A percentile compares a stretch with the other conserved stretches of the same genome.
Conservation (phyloP, 2,113 vertebrate species). For the Symphodus melops region DNA sequence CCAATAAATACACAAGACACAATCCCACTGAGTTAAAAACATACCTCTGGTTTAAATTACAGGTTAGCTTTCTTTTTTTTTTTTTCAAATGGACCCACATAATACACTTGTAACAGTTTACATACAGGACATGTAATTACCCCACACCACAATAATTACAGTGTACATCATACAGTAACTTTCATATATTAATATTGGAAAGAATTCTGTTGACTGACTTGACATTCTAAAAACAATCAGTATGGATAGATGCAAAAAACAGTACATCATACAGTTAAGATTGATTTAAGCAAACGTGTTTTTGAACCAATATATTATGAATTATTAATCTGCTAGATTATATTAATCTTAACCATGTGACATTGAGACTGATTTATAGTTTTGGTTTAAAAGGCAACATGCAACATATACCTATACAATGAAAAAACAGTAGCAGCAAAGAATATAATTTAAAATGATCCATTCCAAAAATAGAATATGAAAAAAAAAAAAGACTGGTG, state of each 20-base stretch:
- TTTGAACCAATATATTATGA: neutral
- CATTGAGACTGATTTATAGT: slow-evolving; percentile 15
- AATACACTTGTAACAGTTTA: slow-evolving; percentile 58
- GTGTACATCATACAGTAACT: slow-evolving; percentile 16
- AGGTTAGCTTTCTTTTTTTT: slow-evolving; percentile 23
- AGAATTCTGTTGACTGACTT: neutral
- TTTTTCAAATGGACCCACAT: slow-evolving; percentile 7
- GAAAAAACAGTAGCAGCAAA: slow-evolving; percentile 37
- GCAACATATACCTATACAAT: slow-evolving; percentile 22
- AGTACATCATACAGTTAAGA: neutral
- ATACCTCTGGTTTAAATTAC: slow-evolving; percentile 6
- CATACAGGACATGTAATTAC: slow-evolving; percentile 22
- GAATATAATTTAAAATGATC: slow-evolving; percentile 7
- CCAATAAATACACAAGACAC: slow-evolving; percentile 54
- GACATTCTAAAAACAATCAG: neutral
- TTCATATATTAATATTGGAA: slow-evolving; percentile 21
- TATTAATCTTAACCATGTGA: slow-evolving; percentile 6
- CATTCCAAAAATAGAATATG: slow-evolving; percentile 12
- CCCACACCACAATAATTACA: slow-evolving; percentile 15
- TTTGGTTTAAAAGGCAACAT: slow-evolving; percentile 19
- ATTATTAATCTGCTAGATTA: neutral
- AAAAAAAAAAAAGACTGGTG: slow-evolving; percentile 9
- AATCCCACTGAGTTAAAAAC: slow-evolving; percentile 5
- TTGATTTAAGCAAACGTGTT: neutral
- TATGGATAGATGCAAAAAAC: neutral